These are phyloP conservation scores for Calephelis perditalis DNA, from an alignment of 2,888 invertebrate genomes.

Conservation along the genomic window DNA sequence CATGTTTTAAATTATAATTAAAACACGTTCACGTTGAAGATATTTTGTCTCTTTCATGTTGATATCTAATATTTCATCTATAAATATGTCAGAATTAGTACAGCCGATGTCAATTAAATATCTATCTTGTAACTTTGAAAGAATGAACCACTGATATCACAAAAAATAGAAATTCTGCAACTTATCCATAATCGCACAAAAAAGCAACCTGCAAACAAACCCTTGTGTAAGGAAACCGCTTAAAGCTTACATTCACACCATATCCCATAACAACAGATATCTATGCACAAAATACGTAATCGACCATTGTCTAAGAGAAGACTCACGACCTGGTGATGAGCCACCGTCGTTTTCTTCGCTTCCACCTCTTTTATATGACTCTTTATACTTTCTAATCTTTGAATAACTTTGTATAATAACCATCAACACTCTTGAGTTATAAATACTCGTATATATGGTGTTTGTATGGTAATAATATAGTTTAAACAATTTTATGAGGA, in stretches of 20 bases:
- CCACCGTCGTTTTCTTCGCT: conserved; percentile 35
- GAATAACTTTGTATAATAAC: conserved; percentile 34
- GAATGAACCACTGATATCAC: no score
- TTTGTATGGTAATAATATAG: conserved; percentile 5
- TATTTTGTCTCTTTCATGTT: no score
- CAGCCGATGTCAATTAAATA: no score
- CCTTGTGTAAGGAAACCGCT: conserved; percentile 16
- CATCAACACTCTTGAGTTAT: conserved; percentile 25
- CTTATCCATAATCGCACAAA: no score
- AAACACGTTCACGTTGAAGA: no score
- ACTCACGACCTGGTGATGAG: conserved; percentile 65
- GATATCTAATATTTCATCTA: no score
- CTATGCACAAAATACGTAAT: conserved; percentile 58
- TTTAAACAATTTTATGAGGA: conserved; percentile 1
- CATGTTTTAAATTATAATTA: no score
- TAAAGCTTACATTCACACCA: conserved; percentile 37
- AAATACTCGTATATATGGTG: conserved; percentile 24
- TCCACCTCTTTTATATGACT: conserved; percentile 31
- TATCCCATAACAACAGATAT: conserved; percentile 37
- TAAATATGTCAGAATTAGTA: no score
- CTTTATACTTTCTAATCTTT: conserved; percentile 38
- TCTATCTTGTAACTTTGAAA: no score
- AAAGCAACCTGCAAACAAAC: no score
- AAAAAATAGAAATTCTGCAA: no score
- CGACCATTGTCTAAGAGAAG: conserved; percentile 57